phyloP scores from a whole-genome alignment of 2,797 vertebrate genomes.

The Enteromius treurensis region DNA sequence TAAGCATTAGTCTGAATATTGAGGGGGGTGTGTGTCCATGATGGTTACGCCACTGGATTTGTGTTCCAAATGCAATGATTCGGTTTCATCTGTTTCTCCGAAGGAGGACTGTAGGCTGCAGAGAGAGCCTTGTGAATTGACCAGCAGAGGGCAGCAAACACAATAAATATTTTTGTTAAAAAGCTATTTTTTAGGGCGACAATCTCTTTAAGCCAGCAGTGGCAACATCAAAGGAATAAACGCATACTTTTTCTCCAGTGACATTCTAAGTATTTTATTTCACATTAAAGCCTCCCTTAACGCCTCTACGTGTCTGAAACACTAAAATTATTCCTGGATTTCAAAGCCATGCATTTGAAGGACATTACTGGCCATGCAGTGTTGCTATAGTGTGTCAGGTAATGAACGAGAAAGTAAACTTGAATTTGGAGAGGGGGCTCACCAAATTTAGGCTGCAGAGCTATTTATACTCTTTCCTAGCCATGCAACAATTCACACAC shows the following conservation, averaged over 20 bases:
- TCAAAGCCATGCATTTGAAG: constrained; percentile 44
- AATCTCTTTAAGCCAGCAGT: constrained; percentile 35
- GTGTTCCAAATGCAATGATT: background rate
- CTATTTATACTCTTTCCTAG: constrained; percentile 30
- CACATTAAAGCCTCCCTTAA: constrained; percentile 42
- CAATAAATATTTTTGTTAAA: constrained; percentile 48
- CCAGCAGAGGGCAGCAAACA: constrained; percentile 63
- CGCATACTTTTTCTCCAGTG: constrained; percentile 34
- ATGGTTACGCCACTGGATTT: background rate
- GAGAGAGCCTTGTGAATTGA: background rate
- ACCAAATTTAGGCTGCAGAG: constrained; percentile 34
- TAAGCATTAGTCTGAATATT: background rate
- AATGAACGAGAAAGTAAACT: constrained; percentile 20
- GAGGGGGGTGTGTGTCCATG: background rate
- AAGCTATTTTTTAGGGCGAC: background rate
- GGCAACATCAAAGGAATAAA: constrained; percentile 52
- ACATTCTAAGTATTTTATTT: constrained; percentile 58
- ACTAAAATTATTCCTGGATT: constrained; percentile 48
- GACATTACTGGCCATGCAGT: constrained; percentile 39
- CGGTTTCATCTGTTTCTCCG: background rate
- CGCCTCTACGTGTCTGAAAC: constrained; percentile 9
- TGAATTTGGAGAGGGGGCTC: background rate
- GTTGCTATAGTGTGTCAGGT: constrained; percentile 54
- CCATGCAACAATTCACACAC: background rate
- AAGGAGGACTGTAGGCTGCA: background rate